Conservation (phyloP, 2,888 invertebrate species). For the Flabesymbios commensalis region DNA sequence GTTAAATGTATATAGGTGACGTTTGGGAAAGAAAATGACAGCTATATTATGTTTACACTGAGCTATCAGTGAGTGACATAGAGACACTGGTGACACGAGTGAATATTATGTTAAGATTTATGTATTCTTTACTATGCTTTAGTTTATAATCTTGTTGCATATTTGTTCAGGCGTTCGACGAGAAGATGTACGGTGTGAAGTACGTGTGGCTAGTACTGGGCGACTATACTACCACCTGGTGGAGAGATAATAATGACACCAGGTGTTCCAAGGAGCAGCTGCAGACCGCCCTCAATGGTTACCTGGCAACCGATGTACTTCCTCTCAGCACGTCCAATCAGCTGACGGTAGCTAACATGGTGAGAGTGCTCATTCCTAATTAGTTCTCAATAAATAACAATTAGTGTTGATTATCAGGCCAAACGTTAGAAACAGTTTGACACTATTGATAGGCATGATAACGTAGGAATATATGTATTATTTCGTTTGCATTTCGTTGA, state of each 20-base stretch:
- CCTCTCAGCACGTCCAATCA: slow-evolving; percentile 43
- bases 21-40: too few species aligned
- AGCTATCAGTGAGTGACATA: too few species aligned
- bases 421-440: too few species aligned
- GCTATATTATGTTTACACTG: too few species aligned
- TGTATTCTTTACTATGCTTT: neutral
- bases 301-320: slow-evolving; percentile 74
- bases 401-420: too few species aligned
- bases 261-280: slow-evolving; percentile 70
- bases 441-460: too few species aligned
- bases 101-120: too few species aligned
- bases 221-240: slow-evolving; percentile 62
- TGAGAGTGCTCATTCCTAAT: slow-evolving; percentile 30
- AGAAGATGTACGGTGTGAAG: slow-evolving; percentile 85
- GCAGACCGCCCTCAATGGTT: slow-evolving; percentile 75
- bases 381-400: too few species aligned
- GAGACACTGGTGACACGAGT: too few species aligned
- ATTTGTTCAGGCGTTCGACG: slow-evolving; percentile 74
- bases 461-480: too few species aligned
- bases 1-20: too few species aligned
- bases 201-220: slow-evolving; percentile 83
- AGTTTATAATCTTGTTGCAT: neutral
- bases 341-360: slow-evolving; percentile 45
- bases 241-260: slow-evolving; percentile 52
- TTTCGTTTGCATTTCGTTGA: too few species aligned